Conservation (phyloP, 53 echinoderm and acorn worm species). For the Zoroaster sp. region DNA sequence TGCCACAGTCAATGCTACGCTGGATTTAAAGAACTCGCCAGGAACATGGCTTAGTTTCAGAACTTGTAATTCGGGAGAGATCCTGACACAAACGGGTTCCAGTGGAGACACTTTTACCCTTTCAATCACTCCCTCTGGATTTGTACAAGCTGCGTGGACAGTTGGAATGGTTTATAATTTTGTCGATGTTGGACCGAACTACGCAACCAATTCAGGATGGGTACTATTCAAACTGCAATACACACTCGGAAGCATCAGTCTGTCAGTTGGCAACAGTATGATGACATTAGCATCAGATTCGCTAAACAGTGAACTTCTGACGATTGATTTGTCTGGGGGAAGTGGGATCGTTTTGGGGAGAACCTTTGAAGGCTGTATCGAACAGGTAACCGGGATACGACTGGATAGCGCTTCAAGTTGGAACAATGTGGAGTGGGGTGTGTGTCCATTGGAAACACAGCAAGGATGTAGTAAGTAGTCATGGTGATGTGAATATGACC, state of each 20-base stretch:
- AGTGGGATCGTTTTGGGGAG: slow-evolving; percentile 42
- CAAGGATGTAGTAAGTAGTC: slow-evolving; percentile 73
- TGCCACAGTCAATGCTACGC: slow-evolving; percentile 38
- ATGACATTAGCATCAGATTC: slow-evolving; percentile 14
- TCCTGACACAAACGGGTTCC: slow-evolving; percentile 68
- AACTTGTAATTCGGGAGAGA: slow-evolving; percentile 81
- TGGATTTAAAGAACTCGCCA: slow-evolving; percentile 38
- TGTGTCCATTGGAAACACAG: slow-evolving; percentile 65
- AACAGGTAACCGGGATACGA: slow-evolving; percentile 53
- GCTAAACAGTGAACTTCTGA: slow-evolving; percentile 45
- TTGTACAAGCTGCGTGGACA: slow-evolving; percentile 55
- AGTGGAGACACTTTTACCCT: slow-evolving; percentile 65
- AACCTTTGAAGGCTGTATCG: slow-evolving; percentile 73
- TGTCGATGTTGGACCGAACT: slow-evolving; percentile 43
- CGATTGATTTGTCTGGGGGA: slow-evolving; percentile 20
- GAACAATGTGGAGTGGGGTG: slow-evolving; percentile 69
- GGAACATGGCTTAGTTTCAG: slow-evolving; percentile 68
- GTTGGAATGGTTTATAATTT: slow-evolving; percentile 13
- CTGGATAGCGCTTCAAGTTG: slow-evolving; percentile 32
- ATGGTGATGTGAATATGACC: not conserved
- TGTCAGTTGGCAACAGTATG: not conserved
- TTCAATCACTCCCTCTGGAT: slow-evolving; percentile 38
- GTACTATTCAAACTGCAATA: slow-evolving; percentile 51
- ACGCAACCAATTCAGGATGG: slow-evolving; percentile 55
- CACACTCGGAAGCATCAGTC: not conserved